Evolutionary conservation across 2,888 invertebrate species (phyloP), one percentile per base, ranked within the genome.

Genomic region (Octodonta nipae): DNA sequence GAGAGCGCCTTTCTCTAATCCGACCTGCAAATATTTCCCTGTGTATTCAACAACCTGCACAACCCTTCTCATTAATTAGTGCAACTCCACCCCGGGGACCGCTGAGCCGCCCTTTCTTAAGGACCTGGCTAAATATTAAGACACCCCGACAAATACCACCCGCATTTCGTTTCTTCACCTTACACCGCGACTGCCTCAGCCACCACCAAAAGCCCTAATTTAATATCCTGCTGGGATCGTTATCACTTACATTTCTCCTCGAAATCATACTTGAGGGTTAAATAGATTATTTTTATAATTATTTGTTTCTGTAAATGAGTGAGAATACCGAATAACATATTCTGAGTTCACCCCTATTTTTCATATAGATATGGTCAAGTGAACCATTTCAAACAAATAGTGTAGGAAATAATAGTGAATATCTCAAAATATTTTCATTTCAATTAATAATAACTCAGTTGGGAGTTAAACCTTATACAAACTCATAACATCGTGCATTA

Each of bases 11-110:
- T 22, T 22, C 22, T 10, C 37, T 48, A 48, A 48, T 48, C 44
- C 42, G 44, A 43, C 46, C 42, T 47, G 45, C 44, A 56, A 57
- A 58, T 56, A 58, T 54, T 55, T 55, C 50, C 47, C 50, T 47
- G 53, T 50, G 57, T 57, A 56, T 56, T 58, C 56, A 58, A 58
- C 58, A 52, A 56, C 53, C 55, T 55, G 48, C 56, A n/a, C n/a
- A 56, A 55, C 59, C 59, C 58, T 56, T 55, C 52, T 52, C 60
- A 61, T 63, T 63, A 63, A 63, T 63, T 63, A 62, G 61, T 56
- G 57, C 57, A 61, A 62, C 60, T 59, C 56, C 51, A 55, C 61
- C 58, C 62, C 44, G 45, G 60, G 57, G 62, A 56, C 52, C 47
- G 46, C 50, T 52, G 46, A 46, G 42, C 49, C 49, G 47, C 49